Evolutionary conservation across 2,888 invertebrate genomes (phyloP), one percentile per base, ranked within the genome.

Genomic region (Drosophila fulvimacula): DNA sequence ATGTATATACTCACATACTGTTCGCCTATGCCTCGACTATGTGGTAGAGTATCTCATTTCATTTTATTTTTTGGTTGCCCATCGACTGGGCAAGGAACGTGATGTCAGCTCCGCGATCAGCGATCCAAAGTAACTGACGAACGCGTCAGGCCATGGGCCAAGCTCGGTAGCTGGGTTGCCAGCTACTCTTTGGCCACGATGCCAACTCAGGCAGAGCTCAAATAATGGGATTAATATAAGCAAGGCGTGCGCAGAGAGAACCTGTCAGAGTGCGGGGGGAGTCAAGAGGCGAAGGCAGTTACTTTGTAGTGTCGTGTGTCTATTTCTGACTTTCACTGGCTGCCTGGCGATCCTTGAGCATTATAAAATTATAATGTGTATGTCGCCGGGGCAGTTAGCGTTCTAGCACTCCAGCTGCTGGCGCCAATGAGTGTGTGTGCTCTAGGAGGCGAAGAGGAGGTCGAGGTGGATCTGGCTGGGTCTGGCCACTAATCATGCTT

Each of bases 401-500:
- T 62, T 64, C 57, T 48, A 32, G 60, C 57, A 68, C 68, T 46
- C 38, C 58, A 38, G 51, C 24, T 63, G 63, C 48, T 85, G 82
- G 82, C 85, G 85, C 85, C 85, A 84, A 70, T 77, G 73, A 69
- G 74, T 66, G 56, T 58, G 72, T 68, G 21, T 42, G 49, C 42
- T 53, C 56, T 65, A 62, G 32, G n/a, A 32, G 32, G 17, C n/a
- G 21, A 3, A 17, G 19, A 17, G 39, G 32, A 17, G 24, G 32
- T 0, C 24, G 19, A 24, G 17, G 27, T 19, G 36, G 21, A 21
- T 15, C 27, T 34, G 64, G 44, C 17, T 32, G 42, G 42, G 53
- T 53, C 64, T 58, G 76, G 59, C 52, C 84, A 87, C 88, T 88
- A 88, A 85, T 86, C 85, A 86, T 86, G 85, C 88, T 88, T 88